Evolutionary conservation across 2,888 invertebrate genomes (phyloP).

Genomic region (Caenorhabditis wallacei): DNA sequence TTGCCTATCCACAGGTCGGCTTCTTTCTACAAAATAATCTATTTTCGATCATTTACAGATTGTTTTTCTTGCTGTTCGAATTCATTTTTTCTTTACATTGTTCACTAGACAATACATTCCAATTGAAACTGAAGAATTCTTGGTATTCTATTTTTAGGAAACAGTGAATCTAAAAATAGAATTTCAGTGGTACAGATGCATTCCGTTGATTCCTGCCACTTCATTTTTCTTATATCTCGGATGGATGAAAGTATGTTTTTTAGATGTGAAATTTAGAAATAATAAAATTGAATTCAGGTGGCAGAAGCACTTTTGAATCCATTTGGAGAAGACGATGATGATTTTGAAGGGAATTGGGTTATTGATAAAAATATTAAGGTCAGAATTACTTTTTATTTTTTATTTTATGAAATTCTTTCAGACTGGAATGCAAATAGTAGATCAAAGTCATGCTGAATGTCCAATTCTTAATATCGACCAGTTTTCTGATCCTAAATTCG

Average conservation of each 20-base stretch:
- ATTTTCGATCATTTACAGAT: slow-evolving; percentile 61
- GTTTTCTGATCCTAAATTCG: slow-evolving; percentile 65
- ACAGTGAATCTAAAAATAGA: slow-evolving; percentile 7
- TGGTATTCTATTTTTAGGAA: slow-evolving; percentile 23
- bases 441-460: slow-evolving; percentile 61
- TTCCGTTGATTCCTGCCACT: slow-evolving; percentile 73
- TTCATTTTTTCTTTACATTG: slow-evolving; percentile 70
- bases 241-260: slow-evolving; percentile 73
- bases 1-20: slow-evolving; percentile 72
- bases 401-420: slow-evolving; percentile 37
- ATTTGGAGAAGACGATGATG: slow-evolving; percentile 81
- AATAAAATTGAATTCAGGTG: slow-evolving; percentile 49
- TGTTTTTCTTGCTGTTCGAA: slow-evolving; percentile 73
- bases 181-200: slow-evolving; percentile 65
- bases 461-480: slow-evolving; percentile 67
- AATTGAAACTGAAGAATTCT: slow-evolving; percentile 19
- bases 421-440: slow-evolving; percentile 74
- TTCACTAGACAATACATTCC: slow-evolving; percentile 71
- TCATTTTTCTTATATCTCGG: slow-evolving; percentile 76
- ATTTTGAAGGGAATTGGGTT: slow-evolving; percentile 77
- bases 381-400: neutral
- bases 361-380: slow-evolving; percentile 77
- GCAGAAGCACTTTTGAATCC: slow-evolving; percentile 81
- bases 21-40: neutral
- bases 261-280: slow-evolving; percentile 23